Percentiles rank a stretch among this genome's conserved stretches.
Evolutionary conservation across 2,797 vertebrate genomes (phyloP).

Genomic region (Coreius guichenoti): DNA sequence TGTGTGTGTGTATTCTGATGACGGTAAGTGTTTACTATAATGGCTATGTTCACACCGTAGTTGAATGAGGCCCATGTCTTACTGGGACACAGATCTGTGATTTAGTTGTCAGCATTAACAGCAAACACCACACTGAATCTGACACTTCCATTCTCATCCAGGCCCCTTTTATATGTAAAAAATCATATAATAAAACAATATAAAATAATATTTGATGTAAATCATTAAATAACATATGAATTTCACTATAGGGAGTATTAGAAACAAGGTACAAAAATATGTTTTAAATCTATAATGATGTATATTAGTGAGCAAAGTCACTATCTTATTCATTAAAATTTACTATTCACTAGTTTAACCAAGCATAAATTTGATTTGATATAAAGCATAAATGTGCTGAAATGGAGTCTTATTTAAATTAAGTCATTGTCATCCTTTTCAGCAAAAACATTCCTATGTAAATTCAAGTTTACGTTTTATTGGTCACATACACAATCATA

Average conservation of each 20-base stretch:
- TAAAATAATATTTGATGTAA: too few species aligned
- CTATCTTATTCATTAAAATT: background rate
- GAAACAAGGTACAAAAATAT: background rate
- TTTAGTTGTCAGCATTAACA: background rate
- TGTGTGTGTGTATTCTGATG: background rate
- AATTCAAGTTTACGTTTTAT: too few species aligned
- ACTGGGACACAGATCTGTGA: background rate
- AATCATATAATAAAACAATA: background rate
- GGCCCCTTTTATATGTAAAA: background rate
- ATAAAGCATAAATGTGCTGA: background rate
- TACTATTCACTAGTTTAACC: background rate
- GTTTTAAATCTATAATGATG: background rate
- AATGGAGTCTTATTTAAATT: background rate
- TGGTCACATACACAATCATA: too few species aligned
- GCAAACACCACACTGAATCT: background rate
- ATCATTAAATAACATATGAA: background rate
- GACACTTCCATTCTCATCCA: background rate
- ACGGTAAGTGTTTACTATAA: background rate
- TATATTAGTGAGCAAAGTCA: background rate
- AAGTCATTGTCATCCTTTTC: background rate
- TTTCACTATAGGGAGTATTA: background rate
- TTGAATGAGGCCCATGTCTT: background rate
- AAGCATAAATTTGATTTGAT: background rate
- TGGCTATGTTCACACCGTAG: background rate
- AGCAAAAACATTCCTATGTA: background rate